Percentiles rank a stretch among this genome's conserved stretches.
Conservation (phyloP, 2,888 invertebrate species). For the Hirudinaria manillensis region DNA sequence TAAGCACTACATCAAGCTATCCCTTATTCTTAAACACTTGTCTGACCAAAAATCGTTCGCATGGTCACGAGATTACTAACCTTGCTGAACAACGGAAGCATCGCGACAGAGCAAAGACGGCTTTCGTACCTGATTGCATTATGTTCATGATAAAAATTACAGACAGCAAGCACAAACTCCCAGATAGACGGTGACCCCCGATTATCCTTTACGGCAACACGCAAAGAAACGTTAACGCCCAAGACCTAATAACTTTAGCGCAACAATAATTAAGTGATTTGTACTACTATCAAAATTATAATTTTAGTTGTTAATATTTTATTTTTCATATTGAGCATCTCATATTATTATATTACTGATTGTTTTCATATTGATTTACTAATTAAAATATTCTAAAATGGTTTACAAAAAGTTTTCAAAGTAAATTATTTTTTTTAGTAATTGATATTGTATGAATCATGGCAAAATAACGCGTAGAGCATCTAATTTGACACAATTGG, state of each 20-base stretch:
- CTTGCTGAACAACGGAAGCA: constrained; percentile 6
- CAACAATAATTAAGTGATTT: background rate
- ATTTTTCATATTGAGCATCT: no score
- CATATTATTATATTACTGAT: no score
- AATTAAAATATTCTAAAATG: no score
- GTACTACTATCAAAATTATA: background rate
- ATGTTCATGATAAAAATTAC: background rate
- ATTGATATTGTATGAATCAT: no score
- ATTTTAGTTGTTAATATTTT: no score
- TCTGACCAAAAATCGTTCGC: background rate
- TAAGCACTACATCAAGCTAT: no score
- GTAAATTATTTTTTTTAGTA: no score
- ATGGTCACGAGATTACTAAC: background rate
- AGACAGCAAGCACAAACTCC: background rate
- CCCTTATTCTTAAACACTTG: no score
- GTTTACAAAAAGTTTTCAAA: no score
- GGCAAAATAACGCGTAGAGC: no score
- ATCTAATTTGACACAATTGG: no score
- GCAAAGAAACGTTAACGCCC: constrained; percentile 8
- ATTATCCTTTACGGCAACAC: constrained; percentile 9
- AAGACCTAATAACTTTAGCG: background rate
- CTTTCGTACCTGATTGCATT: constrained; percentile 1
- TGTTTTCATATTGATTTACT: no score
- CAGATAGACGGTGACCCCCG: background rate
- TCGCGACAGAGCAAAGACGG: background rate